These are phyloP conservation scores for Cataglyphis livida DNA, from an alignment of 2,888 invertebrate genomes.

Conservation along the genomic window DNA sequence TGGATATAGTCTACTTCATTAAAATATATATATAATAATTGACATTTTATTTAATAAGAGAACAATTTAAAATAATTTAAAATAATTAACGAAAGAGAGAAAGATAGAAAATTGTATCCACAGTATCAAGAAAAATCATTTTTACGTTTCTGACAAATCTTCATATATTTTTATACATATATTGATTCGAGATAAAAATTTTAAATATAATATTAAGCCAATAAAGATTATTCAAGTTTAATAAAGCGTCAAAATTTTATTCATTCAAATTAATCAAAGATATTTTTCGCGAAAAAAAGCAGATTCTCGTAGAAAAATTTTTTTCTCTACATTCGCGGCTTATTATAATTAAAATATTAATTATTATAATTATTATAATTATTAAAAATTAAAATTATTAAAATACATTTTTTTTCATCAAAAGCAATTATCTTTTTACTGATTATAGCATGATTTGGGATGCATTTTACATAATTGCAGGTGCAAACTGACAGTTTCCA, in stretches of 20 bases:
- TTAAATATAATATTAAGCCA: background rate
- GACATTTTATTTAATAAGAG: background rate
- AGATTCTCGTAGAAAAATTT: background rate
- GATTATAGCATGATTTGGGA: background rate
- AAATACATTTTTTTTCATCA: background rate
- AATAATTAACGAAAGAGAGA: too few relatives aligned
- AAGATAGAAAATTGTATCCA: background rate
- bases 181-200: background rate
- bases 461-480: background rate
- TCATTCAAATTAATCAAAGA: background rate
- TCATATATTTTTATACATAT: background rate
- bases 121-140: too few relatives aligned
- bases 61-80: background rate
- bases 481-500: background rate
- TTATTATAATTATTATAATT: too few relatives aligned
- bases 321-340: background rate
- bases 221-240: background rate
- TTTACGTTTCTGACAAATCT: too few relatives aligned
- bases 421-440: background rate
- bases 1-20: background rate
- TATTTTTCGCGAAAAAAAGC: background rate
- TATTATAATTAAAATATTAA: too few relatives aligned
- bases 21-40: background rate
- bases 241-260: background rate
- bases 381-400: too few relatives aligned